These are phyloP conservation scores for Microplitis deprimator DNA, from an alignment of 2,888 invertebrate species.

Conservation along the genomic window DNA sequence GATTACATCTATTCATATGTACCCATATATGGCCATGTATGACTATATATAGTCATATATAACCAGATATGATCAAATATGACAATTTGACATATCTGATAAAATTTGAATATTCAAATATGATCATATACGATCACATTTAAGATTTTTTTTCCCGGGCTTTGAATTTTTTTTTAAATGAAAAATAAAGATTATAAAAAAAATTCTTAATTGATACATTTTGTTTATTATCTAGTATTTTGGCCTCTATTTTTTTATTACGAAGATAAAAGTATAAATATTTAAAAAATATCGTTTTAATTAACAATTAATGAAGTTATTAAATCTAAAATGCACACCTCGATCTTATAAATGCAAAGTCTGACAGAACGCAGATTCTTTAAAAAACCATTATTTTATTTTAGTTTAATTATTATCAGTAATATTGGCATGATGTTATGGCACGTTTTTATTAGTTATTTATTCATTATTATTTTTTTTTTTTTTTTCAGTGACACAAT, in stretches of 20 bases:
- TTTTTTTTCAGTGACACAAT: constrained; percentile 57
- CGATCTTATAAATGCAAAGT: constrained; percentile 32
- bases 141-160: no score
- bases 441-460: constrained; percentile 68
- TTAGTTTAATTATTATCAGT: constrained; percentile 63
- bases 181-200: no score
- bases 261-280: not conserved
- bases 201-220: no score
- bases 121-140: no score
- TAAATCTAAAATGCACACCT: constrained; percentile 43
- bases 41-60: no score
- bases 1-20: no score
- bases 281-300: not conserved
- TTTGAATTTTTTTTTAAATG: no score
- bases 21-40: no score
- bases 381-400: constrained; percentile 54
- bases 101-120: no score
- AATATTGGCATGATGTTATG: constrained; percentile 71
- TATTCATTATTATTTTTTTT: constrained; percentile 57
- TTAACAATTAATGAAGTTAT: not conserved
- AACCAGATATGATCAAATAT: no score
- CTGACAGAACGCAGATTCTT: constrained; percentile 57
- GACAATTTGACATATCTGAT: no score
- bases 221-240: not conserved
- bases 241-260: not conserved